Evolutionary conservation across 1,140 invertebrate genomes (phyloP), one percentile per base, ranked within the genome.

Genomic region (Platyura marginata): DNA sequence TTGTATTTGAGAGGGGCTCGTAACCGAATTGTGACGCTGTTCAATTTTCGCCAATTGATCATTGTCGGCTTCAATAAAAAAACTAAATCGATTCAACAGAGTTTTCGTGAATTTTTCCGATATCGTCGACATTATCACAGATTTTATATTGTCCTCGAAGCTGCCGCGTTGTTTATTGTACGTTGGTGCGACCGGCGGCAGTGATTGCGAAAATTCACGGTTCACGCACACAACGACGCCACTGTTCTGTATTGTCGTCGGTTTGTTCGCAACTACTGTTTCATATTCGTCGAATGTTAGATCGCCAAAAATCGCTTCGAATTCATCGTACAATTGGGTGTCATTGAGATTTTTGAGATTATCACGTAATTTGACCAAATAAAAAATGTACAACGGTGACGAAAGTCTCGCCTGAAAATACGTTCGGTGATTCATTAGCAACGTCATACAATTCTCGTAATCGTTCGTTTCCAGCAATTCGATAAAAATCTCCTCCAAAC

Each of bases 21-120:
- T 13, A 29, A 29, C 25, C 13, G 25, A 29, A 8, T 29, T 29
- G 22, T 51, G 55, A 35, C 47, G 47, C 0, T 57, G 57, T 22
- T 59, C 59, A 0, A 60, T 38, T 32, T 60, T 55, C 1, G 49
- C 48, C 1, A 60, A 57, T 11, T 59, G 39, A 37, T 57, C 55
- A 37, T 59, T 54, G 40, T 49, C 46, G 35, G 59, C 57, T 38
- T 60, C 57, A 19, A 52, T 54, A 34, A 60, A 60, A 22, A 60
- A 57, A 40, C 59, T 60, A 41, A 60, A 60, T 46, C 59, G n/a
- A n/a, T n/a, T n/a, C n/a, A n/a, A n/a, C n/a, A n/a, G n/a, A n/a
- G n/a, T n/a, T n/a, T n/a, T n/a, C n/a, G n/a, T n/a, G n/a, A n/a
- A n/a, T n/a, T n/a, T n/a, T n/a, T n/a, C n/a, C n/a, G n/a, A n/a